Evolutionary conservation across 2,888 invertebrate species (phyloP), one percentile per base, ranked within the genome.

Genomic region (Isoperla grammatica): DNA sequence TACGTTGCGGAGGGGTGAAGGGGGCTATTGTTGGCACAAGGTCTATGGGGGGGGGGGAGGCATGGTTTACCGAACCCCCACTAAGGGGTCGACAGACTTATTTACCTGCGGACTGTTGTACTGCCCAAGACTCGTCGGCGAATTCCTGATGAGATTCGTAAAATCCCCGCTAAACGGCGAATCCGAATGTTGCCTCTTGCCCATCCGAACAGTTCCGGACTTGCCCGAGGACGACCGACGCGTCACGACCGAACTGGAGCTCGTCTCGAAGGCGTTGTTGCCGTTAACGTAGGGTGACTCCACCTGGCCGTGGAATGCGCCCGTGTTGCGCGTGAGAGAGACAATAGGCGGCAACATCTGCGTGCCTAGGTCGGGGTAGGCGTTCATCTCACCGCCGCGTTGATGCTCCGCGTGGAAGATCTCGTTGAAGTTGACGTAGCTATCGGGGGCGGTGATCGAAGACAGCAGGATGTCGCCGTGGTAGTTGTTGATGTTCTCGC

Each of bases 101-200:
- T 22, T 35, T n/a, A 50, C 50, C 50, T 50, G 50, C 12, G 50
- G 17, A 15, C 19, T 29, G n/a, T 9, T 23, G n/a, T 23, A 50
- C 13, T 50, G 49, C 8, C 12, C 12, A 3, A 76, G 68, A 13
- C 75, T 75, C 2, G 74, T 75, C 15, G 76, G 75, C 1, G 76
- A 76, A 45, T 71, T 70, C 23, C 77, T 67, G 56, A 76, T 76
- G 43, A 76, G 67, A 35, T 70, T 68, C 58, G 72, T 72, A 54
- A 76, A 67, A 63, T 77, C 76, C 29, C 74, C 60, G 15, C 71
- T 37, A 13, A 53, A 53, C 23, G 53, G 39, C 39, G 53, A 53
- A 15, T 4, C 53, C 17, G 45, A 45, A 45, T 45, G 45, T 19
- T 13, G 19, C 11, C 17, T 11, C 45, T 19, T 45, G 15, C 45